Base-by-base conservation (phyloP, 2,888 invertebrate species). In the Corythucha ciliata region DNA sequence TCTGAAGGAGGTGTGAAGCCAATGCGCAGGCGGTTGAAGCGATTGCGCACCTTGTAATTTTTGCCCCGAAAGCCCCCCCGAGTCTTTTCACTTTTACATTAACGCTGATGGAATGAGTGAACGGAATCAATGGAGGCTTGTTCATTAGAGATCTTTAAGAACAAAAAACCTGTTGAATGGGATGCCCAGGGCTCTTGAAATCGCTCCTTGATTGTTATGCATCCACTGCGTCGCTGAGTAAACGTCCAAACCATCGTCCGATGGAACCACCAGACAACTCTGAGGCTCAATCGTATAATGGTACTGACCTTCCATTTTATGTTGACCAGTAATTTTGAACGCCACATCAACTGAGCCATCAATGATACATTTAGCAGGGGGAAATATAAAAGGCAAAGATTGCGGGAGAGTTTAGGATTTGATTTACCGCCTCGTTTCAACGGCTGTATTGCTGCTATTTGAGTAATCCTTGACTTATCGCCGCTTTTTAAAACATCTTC, bases 241-340 rank as follows among this genome's bases (percentile, higher is more conserved):
- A 1, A 87, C 74, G 56, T 83, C 78, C 59, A 83, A 67, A 0
- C 81, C 82, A 59, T 83, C 81, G 65, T 87, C 86, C 21, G 72
- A 73, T 0, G 82, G 85, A 22, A 76, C 66, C n/a, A 73, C 78
- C 1, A 82, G 72, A 52, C 79, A 77, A 0, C 75, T 74, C 29
- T 82, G 81, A 0, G 81, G 76, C 61, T 87, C 87, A 80, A 87
- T 80, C 7, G 77, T 76, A 61, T 77, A 83, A 64, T 86, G 86
- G 64, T 80, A 83, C 63, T 87, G 86, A 5, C 74, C 65, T 4
- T 78, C 79, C 56, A 76, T 59, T 47, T 72, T 70, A 53, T 76
- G 67, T 37, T 70, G 69, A 0, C 83, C 85, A 25, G 34, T 24
- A n/a, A 39, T 20, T 16, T 34, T 25, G 6, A 25, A 25, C 1